These are phyloP conservation scores for Diachasma alloeum DNA, from an alignment of 1,140 invertebrate species.

Conservation along the genomic window DNA sequence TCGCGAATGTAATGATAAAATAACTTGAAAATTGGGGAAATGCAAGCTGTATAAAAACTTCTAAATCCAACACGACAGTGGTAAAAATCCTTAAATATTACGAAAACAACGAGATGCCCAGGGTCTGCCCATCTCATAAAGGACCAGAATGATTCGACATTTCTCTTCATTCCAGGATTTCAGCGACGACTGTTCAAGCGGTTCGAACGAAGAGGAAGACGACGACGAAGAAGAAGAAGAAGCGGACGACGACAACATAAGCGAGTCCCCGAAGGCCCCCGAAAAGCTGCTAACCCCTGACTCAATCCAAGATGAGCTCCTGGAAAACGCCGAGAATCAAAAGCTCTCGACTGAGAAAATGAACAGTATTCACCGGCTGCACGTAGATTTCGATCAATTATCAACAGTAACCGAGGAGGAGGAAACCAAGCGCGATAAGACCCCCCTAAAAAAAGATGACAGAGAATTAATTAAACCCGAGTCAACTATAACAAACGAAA, in stretches of 20 bases:
- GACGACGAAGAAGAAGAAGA: conserved; percentile 47
- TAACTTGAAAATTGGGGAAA: no score
- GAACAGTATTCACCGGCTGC: conserved; percentile 44
- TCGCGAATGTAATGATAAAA: no score
- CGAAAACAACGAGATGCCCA: conserved; percentile 59
- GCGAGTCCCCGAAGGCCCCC: no score
- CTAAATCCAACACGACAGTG: no score
- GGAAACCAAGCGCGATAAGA: conserved; percentile 48
- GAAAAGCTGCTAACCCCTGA: not conserved
- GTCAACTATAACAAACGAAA: conserved; percentile 5
- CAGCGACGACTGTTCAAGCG: conserved; percentile 48
- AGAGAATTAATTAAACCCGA: not conserved
- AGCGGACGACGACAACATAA: conserved; percentile 30
- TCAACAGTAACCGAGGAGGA: conserved; percentile 79
- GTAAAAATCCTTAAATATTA: conserved; percentile 46
- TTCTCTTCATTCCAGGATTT: conserved; percentile 57
- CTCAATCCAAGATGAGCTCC: conserved; percentile 43
- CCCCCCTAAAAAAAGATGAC: conserved; percentile 37
- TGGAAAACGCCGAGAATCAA: conserved; percentile 58
- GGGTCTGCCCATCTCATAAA: conserved; percentile 24
- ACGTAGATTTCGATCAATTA: conserved; percentile 76
- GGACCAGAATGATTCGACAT: not conserved
- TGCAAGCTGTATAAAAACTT: no score
- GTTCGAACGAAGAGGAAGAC: conserved; percentile 46
- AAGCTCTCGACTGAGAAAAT: conserved; percentile 53